Evolutionary conservation across 1,140 invertebrate genomes (phyloP), one percentile per base, ranked within the genome.

Genomic region (Drosophila ogumai): DNA sequence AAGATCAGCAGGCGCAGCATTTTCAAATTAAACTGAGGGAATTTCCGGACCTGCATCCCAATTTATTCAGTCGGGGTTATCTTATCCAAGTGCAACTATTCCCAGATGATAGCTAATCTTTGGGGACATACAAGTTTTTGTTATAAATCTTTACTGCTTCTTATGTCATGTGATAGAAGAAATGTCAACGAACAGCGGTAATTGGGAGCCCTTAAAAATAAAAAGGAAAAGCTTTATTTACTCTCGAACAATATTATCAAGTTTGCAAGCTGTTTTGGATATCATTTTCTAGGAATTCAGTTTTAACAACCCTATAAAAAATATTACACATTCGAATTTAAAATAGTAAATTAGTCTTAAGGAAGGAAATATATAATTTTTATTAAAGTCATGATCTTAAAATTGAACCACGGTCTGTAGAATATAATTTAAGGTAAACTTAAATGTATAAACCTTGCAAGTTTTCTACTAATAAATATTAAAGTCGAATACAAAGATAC

Each of bases 1-100:
- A 59, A 28, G 22, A 81, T 49, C 47, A 81, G 36, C 41, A 76
- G 46, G 3, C 58, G 63, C 6, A 55, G 65, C 78, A 80, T 80
- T 59, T 80, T 63, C 9, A 17, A 13, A 8, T 40, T 5, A 0
- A 47, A 79, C 60, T 79, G 57, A 34, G 25, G 9, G 10, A 31
- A 9, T 5, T 6, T 15, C 8, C 2, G 7, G 6, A 7, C n/a
- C 7, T 38, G 41, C 58, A 44, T 2, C 34, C n/a, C 6, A 25
- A 32, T 74, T 76, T 75, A 74, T 73, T 56, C 43, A 13, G 10
- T 32, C 8, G 1, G 3, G 25, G 15, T 54, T 75, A 64, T 75
- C 71, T 64, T 64, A 32, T 75, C 57, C 10, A 25, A 31, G 36
- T 32, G 59, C 13, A 49, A 22, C 17, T 38, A 63, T 50, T 54